Evolutionary conservation across 2,113 vertebrate species (phyloP).

Genomic region (Pygoscelis adeliae): DNA sequence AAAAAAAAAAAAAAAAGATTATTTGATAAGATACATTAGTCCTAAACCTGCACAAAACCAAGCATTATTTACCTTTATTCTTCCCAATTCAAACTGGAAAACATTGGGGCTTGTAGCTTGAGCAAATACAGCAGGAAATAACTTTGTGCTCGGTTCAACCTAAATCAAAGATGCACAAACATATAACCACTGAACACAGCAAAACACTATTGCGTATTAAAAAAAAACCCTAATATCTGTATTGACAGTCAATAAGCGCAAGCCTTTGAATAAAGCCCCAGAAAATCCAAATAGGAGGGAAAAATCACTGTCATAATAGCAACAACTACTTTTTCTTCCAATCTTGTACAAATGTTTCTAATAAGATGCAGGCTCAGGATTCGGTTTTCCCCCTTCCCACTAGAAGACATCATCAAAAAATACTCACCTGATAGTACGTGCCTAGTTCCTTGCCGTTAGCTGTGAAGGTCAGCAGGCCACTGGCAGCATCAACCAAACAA

Average conservation of each 20-base stretch:
- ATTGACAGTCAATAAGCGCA: background rate
- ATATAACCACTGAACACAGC: background rate
- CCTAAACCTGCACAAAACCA: background rate
- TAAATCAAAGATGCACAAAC: constrained; percentile 59
- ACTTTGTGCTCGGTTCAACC: constrained; percentile 96
- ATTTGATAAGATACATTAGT: background rate
- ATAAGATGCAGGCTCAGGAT: background rate
- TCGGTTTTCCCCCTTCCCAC: background rate
- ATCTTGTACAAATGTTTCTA: background rate
- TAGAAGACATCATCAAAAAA: background rate
- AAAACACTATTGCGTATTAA: background rate
- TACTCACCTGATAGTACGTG: constrained; percentile 89
- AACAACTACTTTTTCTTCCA: background rate
- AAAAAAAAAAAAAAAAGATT: background rate
- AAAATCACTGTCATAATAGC: background rate
- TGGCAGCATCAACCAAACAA: constrained; percentile 89
- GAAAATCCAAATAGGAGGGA: background rate
- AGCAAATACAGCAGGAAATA: constrained; percentile 96
- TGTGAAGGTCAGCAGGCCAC: constrained; percentile 89
- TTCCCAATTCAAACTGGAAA: constrained; percentile 94
- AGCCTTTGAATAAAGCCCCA: background rate
- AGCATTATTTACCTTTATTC: constrained; percentile 86
- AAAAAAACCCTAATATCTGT: background rate
- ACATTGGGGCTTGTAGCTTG: constrained; percentile 93
- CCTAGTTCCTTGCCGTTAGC: constrained; percentile 94